Percentiles rank a stretch among this genome's conserved stretches.
Evolutionary conservation across 2,888 invertebrate species (phyloP).

Genomic region (Drosophila nr. medialis): DNA sequence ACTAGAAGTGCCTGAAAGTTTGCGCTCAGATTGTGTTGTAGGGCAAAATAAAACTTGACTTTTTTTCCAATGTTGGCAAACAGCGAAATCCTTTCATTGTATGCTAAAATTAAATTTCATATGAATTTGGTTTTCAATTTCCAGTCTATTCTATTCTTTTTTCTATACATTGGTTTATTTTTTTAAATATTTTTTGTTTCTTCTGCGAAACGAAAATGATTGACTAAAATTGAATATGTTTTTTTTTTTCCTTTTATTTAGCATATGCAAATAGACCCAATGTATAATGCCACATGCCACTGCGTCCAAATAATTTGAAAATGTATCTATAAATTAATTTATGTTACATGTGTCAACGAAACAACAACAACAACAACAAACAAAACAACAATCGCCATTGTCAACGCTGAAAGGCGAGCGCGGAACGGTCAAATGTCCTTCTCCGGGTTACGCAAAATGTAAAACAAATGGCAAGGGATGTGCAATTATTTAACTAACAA

Average conservation of each 20-base stretch:
- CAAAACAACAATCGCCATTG: slow-evolving; percentile 46
- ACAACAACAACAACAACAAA: slow-evolving; percentile 37
- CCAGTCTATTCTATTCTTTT: no score
- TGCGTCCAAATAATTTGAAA: slow-evolving; percentile 24
- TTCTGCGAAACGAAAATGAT: background rate
- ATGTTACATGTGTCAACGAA: slow-evolving; percentile 62
- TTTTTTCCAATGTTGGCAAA: no score
- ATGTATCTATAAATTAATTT: slow-evolving; percentile 64
- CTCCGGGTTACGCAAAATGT: slow-evolving; percentile 14
- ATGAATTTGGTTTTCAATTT: background rate
- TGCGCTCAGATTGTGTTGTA: background rate
- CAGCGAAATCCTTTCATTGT: background rate
- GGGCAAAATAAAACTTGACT: background rate
- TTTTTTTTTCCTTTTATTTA: no score
- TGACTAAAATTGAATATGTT: background rate
- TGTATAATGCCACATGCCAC: fast-evolving
- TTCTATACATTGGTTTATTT: background rate
- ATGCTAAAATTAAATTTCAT: background rate
- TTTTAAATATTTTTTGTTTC: fast-evolving
- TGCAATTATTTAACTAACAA: slow-evolving; percentile 65
- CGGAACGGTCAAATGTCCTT: slow-evolving; percentile 7
- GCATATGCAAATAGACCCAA: background rate
- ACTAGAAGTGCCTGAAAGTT: background rate
- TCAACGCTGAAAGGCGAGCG: slow-evolving; percentile 44
- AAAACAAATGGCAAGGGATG: slow-evolving; percentile 64